Percentiles rank a stretch among this genome's conserved stretches.
Conservation (phyloP, 2,113 vertebrate genomes). For the Heterocephalus glaber region DNA sequence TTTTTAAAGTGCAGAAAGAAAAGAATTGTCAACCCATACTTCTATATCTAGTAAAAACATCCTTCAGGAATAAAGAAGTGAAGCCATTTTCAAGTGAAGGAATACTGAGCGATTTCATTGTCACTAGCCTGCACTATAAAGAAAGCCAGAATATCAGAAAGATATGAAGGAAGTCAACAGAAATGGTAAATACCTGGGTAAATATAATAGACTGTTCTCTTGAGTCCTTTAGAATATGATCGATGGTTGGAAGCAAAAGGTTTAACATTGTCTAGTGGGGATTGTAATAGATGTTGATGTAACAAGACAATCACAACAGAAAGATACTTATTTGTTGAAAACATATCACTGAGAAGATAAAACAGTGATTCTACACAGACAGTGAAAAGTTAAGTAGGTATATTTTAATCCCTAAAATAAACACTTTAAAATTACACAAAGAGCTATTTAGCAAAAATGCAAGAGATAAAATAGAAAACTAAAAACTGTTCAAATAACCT, state of each 20-base stretch:
- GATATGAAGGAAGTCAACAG: neutral
- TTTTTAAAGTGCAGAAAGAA: neutral
- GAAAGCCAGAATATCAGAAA: neutral
- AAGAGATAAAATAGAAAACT: neutral
- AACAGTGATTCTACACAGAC: neutral
- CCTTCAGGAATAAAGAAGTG: neutral
- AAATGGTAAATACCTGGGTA: neutral
- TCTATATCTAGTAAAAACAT: neutral
- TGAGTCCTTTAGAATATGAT: neutral
- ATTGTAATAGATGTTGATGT: neutral
- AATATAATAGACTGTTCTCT: neutral
- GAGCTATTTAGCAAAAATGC: neutral
- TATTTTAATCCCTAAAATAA: neutral
- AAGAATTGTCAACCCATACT: neutral
- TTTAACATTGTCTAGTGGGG: neutral
- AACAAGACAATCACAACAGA: neutral
- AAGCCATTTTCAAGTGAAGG: conserved; percentile 3
- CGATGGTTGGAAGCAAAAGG: neutral
- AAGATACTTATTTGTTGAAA: neutral
- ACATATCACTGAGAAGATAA: neutral
- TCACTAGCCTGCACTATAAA: neutral
- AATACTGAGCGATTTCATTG: neutral
- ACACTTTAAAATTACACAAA: conserved; percentile 29
- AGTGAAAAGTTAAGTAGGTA: neutral
- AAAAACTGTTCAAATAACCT: neutral